Evolutionary conservation across 1,140 invertebrate species (phyloP).

Genomic region (Anastatus disparis): DNA sequence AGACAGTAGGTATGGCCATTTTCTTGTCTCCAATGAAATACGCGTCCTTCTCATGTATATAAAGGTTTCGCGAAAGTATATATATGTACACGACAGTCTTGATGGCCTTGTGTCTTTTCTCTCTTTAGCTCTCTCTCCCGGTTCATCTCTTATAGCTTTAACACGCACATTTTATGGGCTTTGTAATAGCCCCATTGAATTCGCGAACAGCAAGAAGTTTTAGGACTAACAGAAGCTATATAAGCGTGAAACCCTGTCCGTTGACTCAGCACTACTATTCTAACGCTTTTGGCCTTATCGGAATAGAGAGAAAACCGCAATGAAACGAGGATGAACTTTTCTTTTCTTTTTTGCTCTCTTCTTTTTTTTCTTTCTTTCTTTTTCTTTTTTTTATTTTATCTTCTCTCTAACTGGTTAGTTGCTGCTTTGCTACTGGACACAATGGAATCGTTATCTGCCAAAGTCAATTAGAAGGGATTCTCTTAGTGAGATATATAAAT

Average conservation of each 20-base stretch:
- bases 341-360: not conserved
- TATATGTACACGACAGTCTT: not conserved
- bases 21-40: slow-evolving; percentile 29
- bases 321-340: no score
- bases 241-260: slow-evolving; percentile 45
- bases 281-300: slow-evolving; percentile 12
- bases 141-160: slow-evolving; percentile 33
- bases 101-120: not conserved
- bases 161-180: slow-evolving; percentile 48
- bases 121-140: not conserved
- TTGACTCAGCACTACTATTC: slow-evolving; percentile 57
- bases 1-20: not conserved
- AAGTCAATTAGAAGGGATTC: slow-evolving; percentile 37
- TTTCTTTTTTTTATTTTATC: not conserved
- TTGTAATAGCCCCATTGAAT: slow-evolving; percentile 53
- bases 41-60: no score
- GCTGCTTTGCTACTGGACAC: slow-evolving; percentile 33
- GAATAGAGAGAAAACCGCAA: no score
- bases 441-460: slow-evolving; percentile 56
- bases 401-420: slow-evolving; percentile 42
- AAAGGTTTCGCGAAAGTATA: no score
- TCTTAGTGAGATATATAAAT: not conserved
- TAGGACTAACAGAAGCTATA: slow-evolving; percentile 19
- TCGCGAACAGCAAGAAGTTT: slow-evolving; percentile 38
- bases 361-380: not conserved